Base-by-base conservation (phyloP, 2,113 vertebrate genomes). In the Chloropsis cyanopogon region DNA sequence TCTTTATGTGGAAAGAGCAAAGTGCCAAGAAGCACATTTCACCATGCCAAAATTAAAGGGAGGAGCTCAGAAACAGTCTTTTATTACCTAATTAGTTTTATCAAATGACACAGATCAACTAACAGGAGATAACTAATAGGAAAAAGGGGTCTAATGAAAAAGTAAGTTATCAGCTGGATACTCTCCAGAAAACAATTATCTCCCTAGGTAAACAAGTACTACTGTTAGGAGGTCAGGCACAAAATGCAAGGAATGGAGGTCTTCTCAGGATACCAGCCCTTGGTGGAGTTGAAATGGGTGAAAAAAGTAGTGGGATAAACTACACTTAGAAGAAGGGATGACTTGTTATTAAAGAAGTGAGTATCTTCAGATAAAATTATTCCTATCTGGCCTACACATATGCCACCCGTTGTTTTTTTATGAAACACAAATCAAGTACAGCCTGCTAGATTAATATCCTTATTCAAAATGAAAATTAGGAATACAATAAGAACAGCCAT, bases 81-180 rank as follows among this genome's bases (percentile, higher is more conserved):
- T 92, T 92, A 95, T 96, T 97, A 91, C 85, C 71, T 95, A 96
- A 94, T 96, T 95, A 95, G 80, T 91, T 93, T 96, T 89, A 97
- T 96, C 95, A 97, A 94, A 95, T 93, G 90, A 95, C 91, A 96
- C 81, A 93, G 92, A 91, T 95, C 92, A 93, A 82, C 66, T 86
- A 88, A 90, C 87, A 95, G 90, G 61, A 95, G 93, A 96, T 82
- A 97, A 94, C 75, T 94, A 96, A 96, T 72, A 92, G 69, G 87
- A 92, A 95, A 94, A 96, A 90, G 59, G 60, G 41, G 61, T 76
- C 80, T 93, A 93, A 87, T 89, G 86, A 93, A 95, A 94, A 96
- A 88, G 82, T 72, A 86, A 96, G 93, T 78, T 93, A 92, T 77
- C 93, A 94, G 80, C 61, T 97, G 93, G 95, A 88, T 56, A 50